Evolutionary conservation across 2,113 vertebrate species (phyloP), one percentile per base, ranked within the genome.

Genomic region (Tapirus terrestris): DNA sequence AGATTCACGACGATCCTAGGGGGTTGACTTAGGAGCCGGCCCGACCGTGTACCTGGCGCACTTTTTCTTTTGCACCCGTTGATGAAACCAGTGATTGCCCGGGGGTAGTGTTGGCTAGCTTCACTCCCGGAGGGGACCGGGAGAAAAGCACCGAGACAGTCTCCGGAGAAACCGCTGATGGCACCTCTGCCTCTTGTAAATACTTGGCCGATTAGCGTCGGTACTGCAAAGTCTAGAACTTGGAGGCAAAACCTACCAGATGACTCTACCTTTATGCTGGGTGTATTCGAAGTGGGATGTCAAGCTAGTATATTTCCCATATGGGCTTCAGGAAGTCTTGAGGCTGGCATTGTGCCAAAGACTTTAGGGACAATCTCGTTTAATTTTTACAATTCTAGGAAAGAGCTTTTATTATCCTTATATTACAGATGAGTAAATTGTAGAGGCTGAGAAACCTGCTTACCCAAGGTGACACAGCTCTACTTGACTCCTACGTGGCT

Each of bases 1-100:
- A 0, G 9, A 3, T 20, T 21, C 33, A 12, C 0, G n/a, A 16
- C 1, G 31, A 16, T 14, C 23, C 21, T 1, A 4, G 29, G 60
- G 56, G 45, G 9, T 1, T 8, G 63, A 18, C 48, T 31, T 16
- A 2, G 27, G 76, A 43, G n/a, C 31, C 10, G 10, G 51, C 70
- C 25, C 2, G 8, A 1, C 17, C 29, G 0, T 2, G 73, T 8
- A 56, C 65, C 48, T 12, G 48, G 89, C 31, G 51, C 53, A 12
- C 61, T 3, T 33, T 25, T 8, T 6, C 75, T 11, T 25, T 45
- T 10, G 91, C 97, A 91, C 77, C 63, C 87, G 94, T 96, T 53
- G 83, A 13, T 51, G 58, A 58, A 39, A 48, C 63, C 94, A 16
- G 45, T 2, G 56, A 25, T 36, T n/a, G 48, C 88, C 56, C 17